Evolutionary conservation across 2,797 vertebrate genomes (phyloP).

Genomic region (Eupleurogrammus muticus): DNA sequence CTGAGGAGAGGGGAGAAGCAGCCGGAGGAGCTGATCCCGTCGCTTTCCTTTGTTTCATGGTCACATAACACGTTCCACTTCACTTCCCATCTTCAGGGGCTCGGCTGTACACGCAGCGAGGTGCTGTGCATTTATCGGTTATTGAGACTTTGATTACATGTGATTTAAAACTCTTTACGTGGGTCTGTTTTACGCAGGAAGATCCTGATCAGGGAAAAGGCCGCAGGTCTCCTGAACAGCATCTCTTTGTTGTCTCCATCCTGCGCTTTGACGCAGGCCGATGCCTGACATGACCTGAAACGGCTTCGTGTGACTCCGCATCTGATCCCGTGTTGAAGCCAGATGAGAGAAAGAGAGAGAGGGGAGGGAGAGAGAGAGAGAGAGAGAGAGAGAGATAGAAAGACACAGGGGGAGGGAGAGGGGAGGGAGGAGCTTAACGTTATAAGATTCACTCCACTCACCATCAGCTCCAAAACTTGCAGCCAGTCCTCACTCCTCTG

Average conservation of each 20-base stretch:
- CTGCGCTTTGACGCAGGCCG: constrained; percentile 44
- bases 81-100: neutral
- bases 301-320: constrained; percentile 79
- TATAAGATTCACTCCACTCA: constrained; percentile 68
- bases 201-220: neutral
- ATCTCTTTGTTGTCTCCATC: constrained; percentile 47
- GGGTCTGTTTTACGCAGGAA: neutral
- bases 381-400: constrained; percentile 39
- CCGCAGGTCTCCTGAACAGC: constrained; percentile 9
- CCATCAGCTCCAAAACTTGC: constrained; percentile 76
- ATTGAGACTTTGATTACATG: neutral
- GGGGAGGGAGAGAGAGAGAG: constrained; percentile 33
- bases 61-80: neutral
- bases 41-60: neutral
- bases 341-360: constrained; percentile 47
- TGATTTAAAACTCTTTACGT: neutral
- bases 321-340: constrained; percentile 73
- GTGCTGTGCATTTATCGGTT: neutral
- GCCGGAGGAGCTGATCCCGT: neutral
- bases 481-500: constrained; percentile 28
- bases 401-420: constrained; percentile 45
- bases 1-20: constrained; percentile 36
- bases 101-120: neutral
- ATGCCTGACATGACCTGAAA: constrained; percentile 49
- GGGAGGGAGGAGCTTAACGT: constrained; percentile 71